Conservation (phyloP, 2,113 vertebrate genomes). For the Hippoglossus stenolepis region DNA sequence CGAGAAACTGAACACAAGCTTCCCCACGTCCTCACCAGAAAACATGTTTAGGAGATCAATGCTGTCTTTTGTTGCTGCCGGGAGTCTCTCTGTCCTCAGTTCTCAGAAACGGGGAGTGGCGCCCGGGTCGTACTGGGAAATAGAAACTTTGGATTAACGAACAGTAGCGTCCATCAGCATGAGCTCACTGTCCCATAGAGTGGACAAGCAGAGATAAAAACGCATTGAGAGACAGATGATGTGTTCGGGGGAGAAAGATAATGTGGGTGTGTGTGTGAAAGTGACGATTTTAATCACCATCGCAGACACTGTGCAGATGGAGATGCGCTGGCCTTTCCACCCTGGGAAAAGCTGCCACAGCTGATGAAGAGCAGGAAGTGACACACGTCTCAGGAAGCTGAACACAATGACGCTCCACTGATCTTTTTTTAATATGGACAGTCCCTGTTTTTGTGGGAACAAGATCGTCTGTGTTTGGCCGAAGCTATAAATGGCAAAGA, state of each 20-base stretch:
- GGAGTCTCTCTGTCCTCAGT: constrained; percentile 14
- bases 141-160: constrained; percentile 5
- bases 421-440: constrained; percentile 69
- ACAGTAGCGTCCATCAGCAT: constrained; percentile 7
- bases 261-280: neutral
- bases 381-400: constrained; percentile 70
- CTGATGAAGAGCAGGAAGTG: constrained; percentile 70
- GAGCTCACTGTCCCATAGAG: constrained; percentile 11
- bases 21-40: constrained; percentile 17
- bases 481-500: constrained; percentile 66
- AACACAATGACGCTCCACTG: constrained; percentile 75
- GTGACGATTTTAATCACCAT: neutral
- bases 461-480: constrained; percentile 53
- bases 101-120: constrained; percentile 34
- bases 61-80: constrained; percentile 53
- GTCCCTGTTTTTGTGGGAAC: constrained; percentile 70
- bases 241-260: neutral
- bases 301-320: constrained; percentile 29
- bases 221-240: neutral
- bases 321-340: constrained; percentile 25
- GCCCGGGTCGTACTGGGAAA: neutral
- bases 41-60: constrained; percentile 58
- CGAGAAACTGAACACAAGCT: constrained; percentile 18
- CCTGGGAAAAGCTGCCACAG: constrained; percentile 63
- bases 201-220: constrained; percentile 10